Percentiles rank a stretch among this genome's conserved stretches.
Conservation (phyloP, 92 coral and sea anemone species). For the Phenganax marumi region DNA sequence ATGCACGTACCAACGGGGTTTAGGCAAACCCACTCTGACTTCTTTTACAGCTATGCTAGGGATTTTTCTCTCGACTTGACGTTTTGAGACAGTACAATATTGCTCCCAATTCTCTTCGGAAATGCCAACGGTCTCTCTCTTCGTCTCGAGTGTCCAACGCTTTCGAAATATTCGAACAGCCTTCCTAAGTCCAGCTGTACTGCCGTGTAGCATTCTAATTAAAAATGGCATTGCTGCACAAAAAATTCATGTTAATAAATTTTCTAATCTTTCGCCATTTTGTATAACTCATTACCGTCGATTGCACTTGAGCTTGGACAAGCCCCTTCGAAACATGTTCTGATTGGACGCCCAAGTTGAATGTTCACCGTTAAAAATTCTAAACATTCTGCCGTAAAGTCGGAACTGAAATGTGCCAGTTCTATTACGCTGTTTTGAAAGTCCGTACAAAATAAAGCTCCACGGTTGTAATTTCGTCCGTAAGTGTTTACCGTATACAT, state of each 20-base stretch:
- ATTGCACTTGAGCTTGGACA: no score
- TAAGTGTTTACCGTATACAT: no score
- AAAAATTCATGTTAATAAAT: neutral
- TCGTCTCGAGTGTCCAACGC: slow-evolving; percentile 77
- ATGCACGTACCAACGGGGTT: slow-evolving; percentile 89
- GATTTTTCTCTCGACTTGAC: slow-evolving; percentile 81
- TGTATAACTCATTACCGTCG: no score
- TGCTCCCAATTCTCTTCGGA: slow-evolving; percentile 62
- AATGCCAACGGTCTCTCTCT: slow-evolving; percentile 34
- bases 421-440: no score
- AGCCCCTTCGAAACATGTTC: no score
- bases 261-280: neutral
- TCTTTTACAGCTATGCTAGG: slow-evolving; percentile 82
- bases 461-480: no score
- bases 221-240: slow-evolving; percentile 85
- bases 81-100: slow-evolving; percentile 80
- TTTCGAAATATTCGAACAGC: slow-evolving; percentile 67
- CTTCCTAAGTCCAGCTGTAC: slow-evolving; percentile 73
- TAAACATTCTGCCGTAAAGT: no score
- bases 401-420: no score
- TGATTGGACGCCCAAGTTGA: no score
- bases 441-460: no score
- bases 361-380: no score
- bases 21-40: slow-evolving; percentile 57
- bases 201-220: slow-evolving; percentile 77